These are phyloP conservation scores for Psilanteris sp. DNA, from an alignment of 1,140 invertebrate genomes.

Conservation along the genomic window DNA sequence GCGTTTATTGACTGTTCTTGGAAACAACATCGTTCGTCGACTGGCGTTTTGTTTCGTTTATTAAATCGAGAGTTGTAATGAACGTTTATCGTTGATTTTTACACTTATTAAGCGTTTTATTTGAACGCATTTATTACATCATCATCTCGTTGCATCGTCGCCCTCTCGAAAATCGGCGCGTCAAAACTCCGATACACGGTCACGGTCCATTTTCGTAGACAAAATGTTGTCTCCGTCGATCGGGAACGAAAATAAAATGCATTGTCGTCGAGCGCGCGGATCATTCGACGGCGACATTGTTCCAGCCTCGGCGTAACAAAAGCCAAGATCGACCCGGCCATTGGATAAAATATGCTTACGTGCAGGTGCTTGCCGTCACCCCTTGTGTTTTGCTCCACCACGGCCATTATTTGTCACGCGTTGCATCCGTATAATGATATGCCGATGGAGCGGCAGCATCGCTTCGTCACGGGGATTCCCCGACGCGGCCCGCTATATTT, in stretches of 20 bases:
- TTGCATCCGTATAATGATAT: constrained; percentile 74
- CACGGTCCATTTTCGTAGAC: neutral
- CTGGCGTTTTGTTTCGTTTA: no score
- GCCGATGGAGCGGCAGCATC: constrained; percentile 51
- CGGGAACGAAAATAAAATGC: constrained; percentile 31
- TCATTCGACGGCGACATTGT: constrained; percentile 49
- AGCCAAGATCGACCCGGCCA: constrained; percentile 34
- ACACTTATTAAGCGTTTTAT: no score
- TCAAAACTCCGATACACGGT: neutral
- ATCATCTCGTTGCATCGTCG: no score
- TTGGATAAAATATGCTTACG: constrained; percentile 71
- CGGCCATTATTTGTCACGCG: constrained; percentile 69
- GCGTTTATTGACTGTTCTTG: no score
- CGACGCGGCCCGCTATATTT: constrained; percentile 55
- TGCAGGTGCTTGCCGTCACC: constrained; percentile 70
- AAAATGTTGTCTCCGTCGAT: constrained; percentile 6
- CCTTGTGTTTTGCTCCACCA: constrained; percentile 45
- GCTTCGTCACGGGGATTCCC: constrained; percentile 61
- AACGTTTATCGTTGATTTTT: no score
- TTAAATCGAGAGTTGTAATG: no score
- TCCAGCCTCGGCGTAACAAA: constrained; percentile 28
- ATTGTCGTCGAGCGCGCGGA: constrained; percentile 25
- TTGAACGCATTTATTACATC: no score
- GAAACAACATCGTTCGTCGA: no score
- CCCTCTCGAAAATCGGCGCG: no score